Percentiles rank a stretch among this genome's conserved stretches.
phyloP scores from a whole-genome alignment of 2,888 invertebrate genomes.

The Ectobius pallidus region DNA sequence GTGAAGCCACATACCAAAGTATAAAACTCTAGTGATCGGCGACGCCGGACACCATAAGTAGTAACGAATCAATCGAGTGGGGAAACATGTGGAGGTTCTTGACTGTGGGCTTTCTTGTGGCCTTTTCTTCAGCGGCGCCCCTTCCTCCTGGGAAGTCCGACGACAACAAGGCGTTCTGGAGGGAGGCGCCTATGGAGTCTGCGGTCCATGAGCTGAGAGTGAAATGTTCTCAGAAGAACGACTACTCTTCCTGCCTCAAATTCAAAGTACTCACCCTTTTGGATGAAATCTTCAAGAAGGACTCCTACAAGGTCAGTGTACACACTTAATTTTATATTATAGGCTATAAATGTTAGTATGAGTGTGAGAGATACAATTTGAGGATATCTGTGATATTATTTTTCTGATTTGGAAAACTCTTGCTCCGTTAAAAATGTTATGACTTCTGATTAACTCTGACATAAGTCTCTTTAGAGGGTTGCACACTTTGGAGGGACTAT shows the following conservation, averaged over 20 bases:
- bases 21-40: not conserved
- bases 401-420: no score
- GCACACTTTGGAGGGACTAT: no score
- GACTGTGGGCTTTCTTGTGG: not conserved
- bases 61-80: no score
- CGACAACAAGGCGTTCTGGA: slow-evolving; percentile 8
- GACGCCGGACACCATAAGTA: not conserved
- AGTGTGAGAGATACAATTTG: no score
- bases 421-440: no score
- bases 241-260: slow-evolving; percentile 82
- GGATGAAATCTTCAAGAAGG: slow-evolving; percentile 79
- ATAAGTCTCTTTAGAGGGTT: no score
- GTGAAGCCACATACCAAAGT: not conserved
- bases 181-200: slow-evolving; percentile 70
- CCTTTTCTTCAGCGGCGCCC: not conserved
- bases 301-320: slow-evolving; percentile 73
- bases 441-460: no score
- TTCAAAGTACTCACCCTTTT: slow-evolving; percentile 72
- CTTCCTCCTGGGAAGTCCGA: not conserved
- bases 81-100: not conserved
- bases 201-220: slow-evolving; percentile 64
- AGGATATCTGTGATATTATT: no score
- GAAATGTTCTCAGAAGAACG: slow-evolving; percentile 76
- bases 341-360: not conserved
- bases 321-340: not conserved